A percentile compares a stretch with the other conserved stretches of the same genome.
These are phyloP conservation scores for Athene cunicularia DNA, from an alignment of 2,113 vertebrate genomes.

Conservation along the genomic window DNA sequence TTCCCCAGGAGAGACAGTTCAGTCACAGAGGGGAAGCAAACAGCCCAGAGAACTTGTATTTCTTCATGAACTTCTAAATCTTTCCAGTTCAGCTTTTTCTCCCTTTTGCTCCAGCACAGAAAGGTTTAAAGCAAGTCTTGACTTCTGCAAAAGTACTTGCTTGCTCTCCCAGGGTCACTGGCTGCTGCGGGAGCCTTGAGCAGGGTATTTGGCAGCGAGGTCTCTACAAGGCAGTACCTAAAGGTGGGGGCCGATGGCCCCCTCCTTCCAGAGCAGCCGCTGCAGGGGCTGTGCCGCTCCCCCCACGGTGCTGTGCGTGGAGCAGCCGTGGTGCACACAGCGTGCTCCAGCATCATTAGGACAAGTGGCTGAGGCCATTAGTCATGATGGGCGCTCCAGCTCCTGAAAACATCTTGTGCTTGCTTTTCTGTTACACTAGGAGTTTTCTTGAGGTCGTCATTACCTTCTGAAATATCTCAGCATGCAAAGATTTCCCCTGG, in stretches of 20 bases:
- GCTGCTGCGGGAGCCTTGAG: accelerated
- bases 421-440: neutral
- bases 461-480: neutral
- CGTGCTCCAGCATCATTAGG: neutral
- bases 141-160: neutral
- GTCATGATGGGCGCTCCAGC: neutral
- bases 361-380: neutral
- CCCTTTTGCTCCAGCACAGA: neutral
- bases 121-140: neutral
- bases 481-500: neutral
- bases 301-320: accelerated
- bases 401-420: neutral
- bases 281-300: neutral
- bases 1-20: neutral
- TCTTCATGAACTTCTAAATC: neutral
- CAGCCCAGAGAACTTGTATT: neutral
- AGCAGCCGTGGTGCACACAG: neutral
- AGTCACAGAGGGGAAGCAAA: neutral
- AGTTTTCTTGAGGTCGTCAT: neutral
- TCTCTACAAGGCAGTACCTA: neutral
- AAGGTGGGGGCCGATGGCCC: neutral
- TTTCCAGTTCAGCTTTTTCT: neutral
- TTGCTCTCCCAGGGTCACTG: neutral
- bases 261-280: neutral
- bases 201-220: accelerated